Evolutionary conservation across 2,888 invertebrate genomes (phyloP), one percentile per base, ranked within the genome.

Genomic region (Punctoribates punctum): DNA sequence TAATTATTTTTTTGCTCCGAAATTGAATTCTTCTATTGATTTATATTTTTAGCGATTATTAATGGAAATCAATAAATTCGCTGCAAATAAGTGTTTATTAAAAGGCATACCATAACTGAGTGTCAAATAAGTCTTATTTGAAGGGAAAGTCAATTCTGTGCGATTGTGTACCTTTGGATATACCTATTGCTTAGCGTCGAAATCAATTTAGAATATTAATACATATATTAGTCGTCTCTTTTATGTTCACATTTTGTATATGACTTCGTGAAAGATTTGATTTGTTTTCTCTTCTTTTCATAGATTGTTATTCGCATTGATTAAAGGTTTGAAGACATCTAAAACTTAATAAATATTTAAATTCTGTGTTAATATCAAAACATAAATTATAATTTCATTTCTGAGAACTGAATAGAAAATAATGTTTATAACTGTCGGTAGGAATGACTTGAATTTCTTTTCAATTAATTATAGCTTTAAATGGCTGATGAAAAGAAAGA

Each of bases 321-420:
- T 67, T 67, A 67, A 67, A 67, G 38, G 67, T 67, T 65, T 67
- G 62, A 13, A 42, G 38, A 34, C n/a, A 38, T 67, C 17, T 38
- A 67, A 67, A 67, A 9, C 42, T 67, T 23, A 67, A 67, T 67
- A 67, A 42, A 67, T 67, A 67, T 67, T 67, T 42, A 67, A 67
- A 67, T 67, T 67, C 38, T 38, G n/a, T 67, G 20, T 15, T 34
- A n/a, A 67, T 38, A 29, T 25, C 9, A 38, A 67, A 67, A 67
- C 20, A 34, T 67, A 62, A 67, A 67, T 67, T 67, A 67, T 67
- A 67, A 20, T 13, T 62, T 15, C 62, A 27, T 62, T 62, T 62
- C 54, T 20, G 4, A 23, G 54, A n/a, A n/a, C 54, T 20, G n/a
- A n/a, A 20, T 23, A 8, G 23, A 6, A 23, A 4, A 54, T 42